Conservation (phyloP, 1,140 invertebrate species). For the Pomacea maculata region DNA sequence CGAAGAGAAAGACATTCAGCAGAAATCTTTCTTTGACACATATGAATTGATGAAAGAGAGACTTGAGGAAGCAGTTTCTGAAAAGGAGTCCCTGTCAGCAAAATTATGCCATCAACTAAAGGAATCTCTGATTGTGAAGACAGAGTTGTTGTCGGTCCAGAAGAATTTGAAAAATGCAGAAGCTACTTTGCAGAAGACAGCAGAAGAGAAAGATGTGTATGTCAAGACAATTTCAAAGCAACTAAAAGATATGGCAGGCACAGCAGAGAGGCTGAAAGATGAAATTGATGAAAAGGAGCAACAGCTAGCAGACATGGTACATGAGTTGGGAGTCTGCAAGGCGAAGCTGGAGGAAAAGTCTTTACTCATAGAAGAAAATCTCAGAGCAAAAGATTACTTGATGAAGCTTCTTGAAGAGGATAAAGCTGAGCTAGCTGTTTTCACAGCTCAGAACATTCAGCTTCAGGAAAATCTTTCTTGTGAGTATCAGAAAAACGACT, state of each 20-base stretch:
- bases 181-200: neutral
- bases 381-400: neutral
- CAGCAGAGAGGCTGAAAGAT: neutral
- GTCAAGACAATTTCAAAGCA: neutral
- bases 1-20: slow-evolving; percentile 13
- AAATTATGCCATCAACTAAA: neutral
- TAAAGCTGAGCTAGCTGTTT: neutral
- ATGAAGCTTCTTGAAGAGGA: slow-evolving; percentile 7
- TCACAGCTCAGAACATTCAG: neutral
- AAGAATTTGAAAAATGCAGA: slow-evolving; percentile 12
- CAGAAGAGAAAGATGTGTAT: slow-evolving; percentile 2
- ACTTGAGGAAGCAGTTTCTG: neutral
- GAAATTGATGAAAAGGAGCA: neutral
- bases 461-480: slow-evolving; percentile 11
- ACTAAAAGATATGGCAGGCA: neutral
- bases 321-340: neutral
- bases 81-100: slow-evolving; percentile 2
- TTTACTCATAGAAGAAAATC: neutral
- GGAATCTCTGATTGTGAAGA: neutral
- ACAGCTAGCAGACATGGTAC: neutral
- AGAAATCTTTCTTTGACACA: neutral
- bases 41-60: slow-evolving; percentile 8
- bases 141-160: neutral
- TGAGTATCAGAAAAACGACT: neutral
- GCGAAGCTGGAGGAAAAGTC: neutral